Conservation (phyloP, 1,140 invertebrate genomes). For the Campodea augens region DNA sequence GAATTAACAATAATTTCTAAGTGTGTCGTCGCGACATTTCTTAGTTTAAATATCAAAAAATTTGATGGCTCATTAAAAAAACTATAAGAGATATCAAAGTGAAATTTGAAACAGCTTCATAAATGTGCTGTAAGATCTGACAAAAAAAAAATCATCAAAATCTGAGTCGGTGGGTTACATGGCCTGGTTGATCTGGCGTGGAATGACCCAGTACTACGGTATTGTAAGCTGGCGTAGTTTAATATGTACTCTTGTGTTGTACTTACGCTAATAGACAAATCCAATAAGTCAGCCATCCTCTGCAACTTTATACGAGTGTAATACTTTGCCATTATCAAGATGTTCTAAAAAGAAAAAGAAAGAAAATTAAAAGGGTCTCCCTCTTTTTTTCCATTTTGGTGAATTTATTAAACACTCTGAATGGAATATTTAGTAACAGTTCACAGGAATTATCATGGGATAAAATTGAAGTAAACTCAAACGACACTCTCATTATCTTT, state of each 20-base stretch:
- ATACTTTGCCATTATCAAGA: conserved; percentile 97
- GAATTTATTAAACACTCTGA: neutral
- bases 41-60: no score
- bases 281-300: conserved; percentile 84
- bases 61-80: no score
- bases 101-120: no score
- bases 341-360: conserved; percentile 53
- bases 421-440: neutral
- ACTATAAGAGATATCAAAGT: no score
- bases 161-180: no score
- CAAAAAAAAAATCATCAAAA: no score
- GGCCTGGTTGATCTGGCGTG: no score
- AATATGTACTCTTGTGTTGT: conserved; percentile 9
- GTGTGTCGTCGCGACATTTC: no score
- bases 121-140: no score
- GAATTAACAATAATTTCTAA: no score
- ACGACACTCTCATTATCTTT: neutral
- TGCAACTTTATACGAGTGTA: conserved; percentile 81
- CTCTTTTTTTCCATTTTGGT: neutral
- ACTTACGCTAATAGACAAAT: conserved; percentile 47
- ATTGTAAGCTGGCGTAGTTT: neutral
- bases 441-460: neutral
- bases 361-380: no score
- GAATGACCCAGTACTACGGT: no score
- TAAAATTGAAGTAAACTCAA: neutral